Percentiles rank a stretch among this genome's conserved stretches.
phyloP scores from a whole-genome alignment of 2,113 vertebrate genomes.

The Crypturellus undulatus region DNA sequence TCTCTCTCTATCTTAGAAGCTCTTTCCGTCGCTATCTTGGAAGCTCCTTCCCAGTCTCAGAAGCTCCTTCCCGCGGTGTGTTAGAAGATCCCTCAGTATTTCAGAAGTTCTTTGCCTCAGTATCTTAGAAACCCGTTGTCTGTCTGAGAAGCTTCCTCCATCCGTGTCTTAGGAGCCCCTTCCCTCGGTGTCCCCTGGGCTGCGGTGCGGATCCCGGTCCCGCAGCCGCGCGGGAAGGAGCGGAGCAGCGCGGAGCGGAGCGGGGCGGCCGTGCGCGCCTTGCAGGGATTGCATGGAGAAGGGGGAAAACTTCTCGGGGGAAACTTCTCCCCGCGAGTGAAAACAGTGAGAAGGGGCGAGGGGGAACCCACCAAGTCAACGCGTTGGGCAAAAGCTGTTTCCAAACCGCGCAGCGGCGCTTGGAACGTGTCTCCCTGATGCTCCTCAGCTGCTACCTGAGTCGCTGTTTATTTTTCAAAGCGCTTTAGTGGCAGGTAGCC shows the following conservation, averaged over 20 bases:
- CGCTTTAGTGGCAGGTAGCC: slow-evolving; percentile 45
- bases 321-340: neutral
- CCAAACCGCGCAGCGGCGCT: neutral
- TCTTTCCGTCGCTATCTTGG: too few species aligned
- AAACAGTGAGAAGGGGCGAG: neutral
- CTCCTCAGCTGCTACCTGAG: slow-evolving; percentile 60
- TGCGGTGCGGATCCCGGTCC: accelerated
- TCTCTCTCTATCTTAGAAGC: too few species aligned
- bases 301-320: neutral
- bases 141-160: too few species aligned
- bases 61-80: too few species aligned
- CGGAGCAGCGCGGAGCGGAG: neutral
- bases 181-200: too few species aligned
- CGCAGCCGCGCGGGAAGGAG: accelerated
- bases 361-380: neutral
- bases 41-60: too few species aligned
- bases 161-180: too few species aligned
- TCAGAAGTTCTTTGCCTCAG: too few species aligned
- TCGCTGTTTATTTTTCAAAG: slow-evolving; percentile 70
- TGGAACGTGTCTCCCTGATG: slow-evolving; percentile 32
- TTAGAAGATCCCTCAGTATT: too few species aligned
- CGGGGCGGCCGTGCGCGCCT: too few species aligned
- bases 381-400: neutral
- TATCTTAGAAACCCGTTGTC: too few species aligned
- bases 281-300: neutral